Conservation (phyloP, 2,888 invertebrate species). For the Nysson spinosus region DNA sequence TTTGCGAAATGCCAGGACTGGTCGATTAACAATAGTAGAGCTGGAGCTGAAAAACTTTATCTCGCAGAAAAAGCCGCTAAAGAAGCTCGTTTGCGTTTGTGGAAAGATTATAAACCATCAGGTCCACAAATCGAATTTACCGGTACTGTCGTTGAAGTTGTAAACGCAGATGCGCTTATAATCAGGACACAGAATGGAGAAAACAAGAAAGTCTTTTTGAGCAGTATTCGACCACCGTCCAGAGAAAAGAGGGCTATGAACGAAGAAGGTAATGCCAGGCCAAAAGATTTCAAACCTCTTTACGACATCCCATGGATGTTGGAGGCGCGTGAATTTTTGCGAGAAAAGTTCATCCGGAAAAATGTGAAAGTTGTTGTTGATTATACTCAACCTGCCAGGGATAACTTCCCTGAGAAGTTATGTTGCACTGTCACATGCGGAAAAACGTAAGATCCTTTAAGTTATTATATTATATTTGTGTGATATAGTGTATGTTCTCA, state of each 20-base stretch:
- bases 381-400: constrained; percentile 96
- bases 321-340: constrained; percentile 97
- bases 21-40: constrained; percentile 90
- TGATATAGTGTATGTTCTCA: background rate
- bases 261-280: constrained; percentile 83
- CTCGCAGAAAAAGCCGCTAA: constrained; percentile 93
- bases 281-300: constrained; percentile 90
- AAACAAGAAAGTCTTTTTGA: constrained; percentile 94
- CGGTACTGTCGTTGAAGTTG: constrained; percentile 92
- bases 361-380: constrained; percentile 95
- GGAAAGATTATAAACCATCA: constrained; percentile 93
- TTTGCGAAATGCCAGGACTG: constrained; percentile 96
- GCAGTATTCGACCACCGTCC: constrained; percentile 94
- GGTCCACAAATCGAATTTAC: constrained; percentile 87
- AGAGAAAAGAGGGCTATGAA: constrained; percentile 81
- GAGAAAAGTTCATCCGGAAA: constrained; percentile 97
- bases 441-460: constrained; percentile 80
- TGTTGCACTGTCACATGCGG: constrained; percentile 95
- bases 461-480: background rate
- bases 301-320: constrained; percentile 99
- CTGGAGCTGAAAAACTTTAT: constrained; percentile 89
- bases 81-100: constrained; percentile 90
- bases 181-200: constrained; percentile 89
- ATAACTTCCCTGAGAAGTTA: constrained; percentile 95
- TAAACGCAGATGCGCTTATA: constrained; percentile 95